Evolutionary conservation across 2,888 invertebrate genomes (phyloP), one percentile per base, ranked within the genome.

Genomic region (Rotaria sp.): DNA sequence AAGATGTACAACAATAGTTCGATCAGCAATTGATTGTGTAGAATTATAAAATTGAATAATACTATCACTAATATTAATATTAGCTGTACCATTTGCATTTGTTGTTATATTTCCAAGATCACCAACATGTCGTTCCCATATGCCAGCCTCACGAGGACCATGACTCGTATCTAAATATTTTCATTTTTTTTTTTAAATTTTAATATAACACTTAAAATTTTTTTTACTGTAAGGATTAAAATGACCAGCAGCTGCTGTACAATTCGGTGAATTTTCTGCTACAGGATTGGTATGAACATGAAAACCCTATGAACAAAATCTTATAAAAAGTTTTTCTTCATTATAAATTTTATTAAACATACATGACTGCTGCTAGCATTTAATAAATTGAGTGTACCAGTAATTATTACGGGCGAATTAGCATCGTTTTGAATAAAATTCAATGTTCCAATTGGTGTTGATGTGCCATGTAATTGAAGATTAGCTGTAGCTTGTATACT

Each of bases 151-250:
- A 30, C 18, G 18, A 35, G 67, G 67, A 35, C 67, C 67, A 35
- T 67, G 67, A 15, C 1, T 4, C 21, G 67, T 67, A 67, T 67
- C 67, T 67, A 67, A 67, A 67, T 38, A 38, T 59, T 30, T 59
- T n/a, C n/a, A 1, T 21, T 5, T 5, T 57, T n/a, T 24, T n/a
- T 55, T 21, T n/a, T n/a, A n/a, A 57, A 57, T 67, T 5, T 10
- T 2, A 67, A 1, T 7, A 67, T 7, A 80, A 45, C 26, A 41
- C 45, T 26, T 30, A 26, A 30, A 30, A 30, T 10, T 8, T 80
- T 80, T 35, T 26, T 80, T 80, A 80, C 45, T 80, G n/a, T 80
- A 80, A 24, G 80, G 80, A 41, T 80, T 80, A 45, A 80, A 80
- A 45, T 80, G 80, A 4, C 13, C 24, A 45, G 11, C 80, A n/a